Conservation (phyloP, 2,797 vertebrate genomes). For the Monodelphis domestica region DNA sequence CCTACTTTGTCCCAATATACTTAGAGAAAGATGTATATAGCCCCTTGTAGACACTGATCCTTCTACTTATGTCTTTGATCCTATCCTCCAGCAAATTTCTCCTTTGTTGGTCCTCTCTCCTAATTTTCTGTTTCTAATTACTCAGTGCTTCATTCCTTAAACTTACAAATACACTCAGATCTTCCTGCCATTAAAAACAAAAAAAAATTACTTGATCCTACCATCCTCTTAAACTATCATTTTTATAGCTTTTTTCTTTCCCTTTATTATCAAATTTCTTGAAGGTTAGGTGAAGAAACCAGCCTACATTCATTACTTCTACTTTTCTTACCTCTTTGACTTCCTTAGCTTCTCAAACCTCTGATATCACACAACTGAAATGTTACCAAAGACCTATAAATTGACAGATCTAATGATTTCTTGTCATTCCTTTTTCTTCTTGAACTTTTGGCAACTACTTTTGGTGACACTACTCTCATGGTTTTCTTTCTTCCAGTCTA, state of each 20-base stretch:
- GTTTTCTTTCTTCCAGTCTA: not conserved
- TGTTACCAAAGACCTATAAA: not conserved
- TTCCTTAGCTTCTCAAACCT: not conserved
- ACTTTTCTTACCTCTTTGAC: not conserved
- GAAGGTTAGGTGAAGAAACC: not conserved
- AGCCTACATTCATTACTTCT: not conserved
- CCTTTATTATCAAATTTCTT: not conserved
- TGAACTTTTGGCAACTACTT: not conserved
- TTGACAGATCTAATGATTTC: not conserved
- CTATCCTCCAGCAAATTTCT: not conserved
- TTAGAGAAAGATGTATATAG: not conserved
- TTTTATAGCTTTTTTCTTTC: not conserved
- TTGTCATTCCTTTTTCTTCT: not conserved
- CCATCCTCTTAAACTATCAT: not conserved
- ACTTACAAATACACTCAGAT: too few relatives aligned
- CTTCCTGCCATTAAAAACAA: not conserved
- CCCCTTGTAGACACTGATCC: not conserved
- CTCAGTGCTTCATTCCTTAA: too few relatives aligned
- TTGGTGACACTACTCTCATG: not conserved
- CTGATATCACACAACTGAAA: not conserved
- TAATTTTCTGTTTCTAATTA: not conserved
- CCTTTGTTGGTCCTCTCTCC: not conserved
- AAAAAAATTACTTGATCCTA: not conserved
- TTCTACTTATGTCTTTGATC: not conserved
- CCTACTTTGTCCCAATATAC: not conserved